Evolutionary conservation across 2,113 vertebrate genomes (phyloP), one percentile per base, ranked within the genome.

Genomic region (Aptenodytes forsteri): DNA sequence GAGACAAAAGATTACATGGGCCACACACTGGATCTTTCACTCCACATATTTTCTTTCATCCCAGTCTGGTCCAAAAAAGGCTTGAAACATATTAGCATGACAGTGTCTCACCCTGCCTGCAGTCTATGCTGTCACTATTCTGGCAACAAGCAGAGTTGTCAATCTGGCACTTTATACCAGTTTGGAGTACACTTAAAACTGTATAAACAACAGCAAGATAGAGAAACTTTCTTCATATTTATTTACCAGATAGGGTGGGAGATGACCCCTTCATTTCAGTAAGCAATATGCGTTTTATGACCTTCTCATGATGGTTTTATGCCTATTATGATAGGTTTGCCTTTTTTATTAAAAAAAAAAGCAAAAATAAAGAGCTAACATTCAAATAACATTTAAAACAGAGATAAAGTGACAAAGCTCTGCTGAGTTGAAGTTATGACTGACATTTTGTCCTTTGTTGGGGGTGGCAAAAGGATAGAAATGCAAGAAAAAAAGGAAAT

Each of bases 341-440:
- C 59, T 84, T 86, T 81, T 85, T 83, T 86, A 67, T 83, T 83
- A 75, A 61, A 80, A 67, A 90, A 72, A 44, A 94, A 73, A 93
- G 59, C 25, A 75, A 87, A 81, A 46, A 46, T 62, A 83, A 94
- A 83, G 49, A 88, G 22, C 59, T 94, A 96, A 89, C 81, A 87
- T 95, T 96, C 96, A 94, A 83, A 80, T 95, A 97, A 71, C 78
- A 92, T 95, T 97, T 97, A 89, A 86, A 96, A 83, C 4, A 0
- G 46, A 91, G 94, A 93, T 94, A 83, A 96, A 86, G 64, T 86
- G 93, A 91, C 89, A 90, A 77, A 96, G 78, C 49, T 90, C n/a
- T 72, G 42, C 75, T 58, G 70, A 82, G 67, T 32, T 3, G 19
- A 73, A 5, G 11, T 56, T 86, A 61, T 65, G 75, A 96, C 46